Conservation (phyloP, 1,140 invertebrate species). For the Zaprionus inermis region DNA sequence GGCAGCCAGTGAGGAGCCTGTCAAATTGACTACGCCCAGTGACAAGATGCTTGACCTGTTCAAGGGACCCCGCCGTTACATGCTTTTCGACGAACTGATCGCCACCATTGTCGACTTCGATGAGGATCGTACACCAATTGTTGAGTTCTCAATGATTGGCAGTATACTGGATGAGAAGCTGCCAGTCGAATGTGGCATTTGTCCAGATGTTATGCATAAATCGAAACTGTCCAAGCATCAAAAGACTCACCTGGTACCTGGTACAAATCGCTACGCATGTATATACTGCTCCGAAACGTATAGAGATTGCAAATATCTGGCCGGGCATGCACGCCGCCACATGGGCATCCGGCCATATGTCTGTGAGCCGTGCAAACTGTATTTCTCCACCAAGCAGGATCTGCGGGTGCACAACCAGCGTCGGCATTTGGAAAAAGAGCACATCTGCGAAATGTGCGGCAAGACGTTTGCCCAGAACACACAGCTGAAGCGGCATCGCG, state of each 20-base stretch:
- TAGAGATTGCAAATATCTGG: conserved; percentile 76
- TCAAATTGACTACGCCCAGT: conserved; percentile 44
- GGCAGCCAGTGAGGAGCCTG: conserved; percentile 30
- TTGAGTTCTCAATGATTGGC: conserved; percentile 73
- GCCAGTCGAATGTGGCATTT: conserved; percentile 78
- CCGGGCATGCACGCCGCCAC: conserved; percentile 74
- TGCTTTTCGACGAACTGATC: conserved; percentile 77
- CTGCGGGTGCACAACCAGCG: conserved; percentile 76
- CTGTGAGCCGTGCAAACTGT: conserved; percentile 73
- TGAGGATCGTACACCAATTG: conserved; percentile 70
- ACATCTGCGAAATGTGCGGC: conserved; percentile 79
- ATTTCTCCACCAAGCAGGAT: conserved; percentile 79
- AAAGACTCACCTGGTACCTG: conserved; percentile 71
- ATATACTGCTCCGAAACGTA: conserved; percentile 77
- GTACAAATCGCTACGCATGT: conserved; percentile 74
- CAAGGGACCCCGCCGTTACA: conserved; percentile 66
- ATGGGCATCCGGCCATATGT: conserved; percentile 81
- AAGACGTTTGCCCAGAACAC: conserved; percentile 79
- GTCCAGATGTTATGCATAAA: conserved; percentile 76
- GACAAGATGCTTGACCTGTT: conserved; percentile 68
- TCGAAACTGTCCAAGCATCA: conserved; percentile 68
- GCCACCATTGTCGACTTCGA: conserved; percentile 79
- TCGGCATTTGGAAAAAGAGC: conserved; percentile 73
- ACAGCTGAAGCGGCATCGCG: conserved; percentile 72
- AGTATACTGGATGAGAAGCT: conserved; percentile 62